phyloP scores from a whole-genome alignment of 2,797 vertebrate species.

The Delichon dasypus region DNA sequence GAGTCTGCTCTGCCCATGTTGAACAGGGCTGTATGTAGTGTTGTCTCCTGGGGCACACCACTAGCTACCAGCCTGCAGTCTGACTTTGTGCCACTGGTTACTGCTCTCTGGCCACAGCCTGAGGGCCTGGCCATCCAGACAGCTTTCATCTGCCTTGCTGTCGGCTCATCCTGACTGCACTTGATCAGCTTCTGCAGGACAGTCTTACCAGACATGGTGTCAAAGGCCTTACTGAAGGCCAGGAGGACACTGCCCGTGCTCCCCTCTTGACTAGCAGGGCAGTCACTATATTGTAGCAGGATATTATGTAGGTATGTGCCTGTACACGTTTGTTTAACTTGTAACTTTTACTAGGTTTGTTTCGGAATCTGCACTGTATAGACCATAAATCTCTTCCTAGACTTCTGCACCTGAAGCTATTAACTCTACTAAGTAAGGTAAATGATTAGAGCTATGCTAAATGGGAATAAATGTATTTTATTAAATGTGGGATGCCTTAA shows the following conservation, averaged over 20 bases:
- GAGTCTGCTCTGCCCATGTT: fast-evolving
- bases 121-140: not conserved
- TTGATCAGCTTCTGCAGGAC: not conserved
- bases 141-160: not conserved
- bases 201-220: not conserved
- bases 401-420: not conserved
- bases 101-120: not conserved
- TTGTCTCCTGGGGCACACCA: not conserved
- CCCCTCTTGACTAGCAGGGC: not conserved
- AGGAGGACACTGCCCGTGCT: not conserved
- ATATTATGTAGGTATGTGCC: too few species aligned
- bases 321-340: not conserved
- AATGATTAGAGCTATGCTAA: not conserved
- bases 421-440: not conserved
- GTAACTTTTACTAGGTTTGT: not conserved
- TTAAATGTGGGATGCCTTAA: not conserved
- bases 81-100: not conserved
- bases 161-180: not conserved
- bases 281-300: not conserved
- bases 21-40: not conserved
- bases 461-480: not conserved
- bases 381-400: not conserved
- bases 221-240: not conserved
- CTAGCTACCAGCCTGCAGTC: too few species aligned
- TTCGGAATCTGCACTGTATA: not conserved